Evolutionary conservation across 2,797 vertebrate species (phyloP), one percentile per base, ranked within the genome.

Genomic region (Lates japonicus): DNA sequence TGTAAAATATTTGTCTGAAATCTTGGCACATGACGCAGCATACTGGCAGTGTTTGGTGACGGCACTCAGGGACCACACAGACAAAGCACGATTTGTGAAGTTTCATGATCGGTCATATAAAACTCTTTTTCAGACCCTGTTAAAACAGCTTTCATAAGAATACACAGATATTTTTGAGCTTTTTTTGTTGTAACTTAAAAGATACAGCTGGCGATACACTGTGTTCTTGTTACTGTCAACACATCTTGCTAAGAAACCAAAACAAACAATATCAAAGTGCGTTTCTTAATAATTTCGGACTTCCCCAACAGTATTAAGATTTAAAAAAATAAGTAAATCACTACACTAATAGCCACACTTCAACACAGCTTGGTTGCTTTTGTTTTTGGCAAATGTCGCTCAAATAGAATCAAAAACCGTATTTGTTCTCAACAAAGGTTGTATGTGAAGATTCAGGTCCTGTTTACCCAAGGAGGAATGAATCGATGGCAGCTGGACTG

Each of bases 1-100:
- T 62, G 65, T 71, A 63, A 68, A 73, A 77, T 74, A 37, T 83
- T 73, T 87, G 70, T 76, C 49, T 42, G 61, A 76, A 59, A 77
- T 86, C 76, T 63, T 33, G 65, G 65, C 42, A 57, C 63, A 71
- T 74, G 64, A 76, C 60, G 60, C 52, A 58, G 73, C 77, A 46
- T 80, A 66, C 52, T 60, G 42, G 74, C 71, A 51, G 69, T 51
- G 65, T 74, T 76, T 82, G 51, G 35, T 76, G 37, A 72, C 55
- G 46, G 33, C 54, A 79, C 76, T 88, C 71, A 63, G 58, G 66
- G 52, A 57, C 48, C n/a, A 48, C 20, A 41, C n/a, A 55, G 25
- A 67, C 17, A 41, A 25, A 31, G 16, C 4, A 64, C 19, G 42
- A 31, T 41, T 10, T 29, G 12, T 35, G 17, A 58, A 25, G 7